A percentile compares a stretch with the other conserved stretches of the same genome.
Conservation (phyloP, 2,888 invertebrate genomes). For the Dynastes hyllus region DNA sequence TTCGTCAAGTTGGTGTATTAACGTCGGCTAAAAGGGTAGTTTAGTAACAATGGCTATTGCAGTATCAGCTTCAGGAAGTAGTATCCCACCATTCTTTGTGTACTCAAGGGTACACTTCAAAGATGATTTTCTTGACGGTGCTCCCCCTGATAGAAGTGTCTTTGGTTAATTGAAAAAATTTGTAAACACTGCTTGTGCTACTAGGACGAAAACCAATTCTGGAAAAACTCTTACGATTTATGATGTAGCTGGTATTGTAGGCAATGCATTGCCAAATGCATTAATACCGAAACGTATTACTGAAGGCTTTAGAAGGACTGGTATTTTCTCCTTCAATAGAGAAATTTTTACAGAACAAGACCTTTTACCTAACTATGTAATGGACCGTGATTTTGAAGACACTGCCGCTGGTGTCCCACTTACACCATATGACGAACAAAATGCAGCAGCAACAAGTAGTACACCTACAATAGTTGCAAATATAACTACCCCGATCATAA, state of each 20-base stretch:
- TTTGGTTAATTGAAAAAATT: constrained; percentile 30
- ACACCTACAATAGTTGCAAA: too few species aligned
- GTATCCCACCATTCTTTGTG: constrained; percentile 51
- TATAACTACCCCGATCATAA: too few species aligned
- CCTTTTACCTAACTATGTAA: constrained; percentile 41
- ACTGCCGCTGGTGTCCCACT: neutral
- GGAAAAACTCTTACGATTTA: constrained; percentile 58
- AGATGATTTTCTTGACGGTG: constrained; percentile 51
- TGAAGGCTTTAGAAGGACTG: constrained; percentile 41
- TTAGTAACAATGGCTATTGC: constrained; percentile 39
- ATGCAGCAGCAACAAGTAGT: neutral
- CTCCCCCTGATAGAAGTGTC: neutral
- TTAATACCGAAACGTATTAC: constrained; percentile 43
- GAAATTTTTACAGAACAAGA: constrained; percentile 57
- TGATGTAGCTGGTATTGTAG: constrained; percentile 46
- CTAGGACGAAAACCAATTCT: constrained; percentile 12
- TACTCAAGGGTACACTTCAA: constrained; percentile 50
- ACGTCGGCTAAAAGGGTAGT: constrained; percentile 50
- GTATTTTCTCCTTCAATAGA: constrained; percentile 45
- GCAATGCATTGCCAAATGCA: constrained; percentile 34
- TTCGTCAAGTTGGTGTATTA: constrained; percentile 60
- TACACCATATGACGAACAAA: constrained; percentile 7
- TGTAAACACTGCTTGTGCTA: constrained; percentile 20
- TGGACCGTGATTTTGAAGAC: constrained; percentile 12
- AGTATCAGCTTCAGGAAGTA: constrained; percentile 28